Evolutionary conservation across 1,140 invertebrate genomes (phyloP), one percentile per base, ranked within the genome.

Genomic region (Drosophila virilis): DNA sequence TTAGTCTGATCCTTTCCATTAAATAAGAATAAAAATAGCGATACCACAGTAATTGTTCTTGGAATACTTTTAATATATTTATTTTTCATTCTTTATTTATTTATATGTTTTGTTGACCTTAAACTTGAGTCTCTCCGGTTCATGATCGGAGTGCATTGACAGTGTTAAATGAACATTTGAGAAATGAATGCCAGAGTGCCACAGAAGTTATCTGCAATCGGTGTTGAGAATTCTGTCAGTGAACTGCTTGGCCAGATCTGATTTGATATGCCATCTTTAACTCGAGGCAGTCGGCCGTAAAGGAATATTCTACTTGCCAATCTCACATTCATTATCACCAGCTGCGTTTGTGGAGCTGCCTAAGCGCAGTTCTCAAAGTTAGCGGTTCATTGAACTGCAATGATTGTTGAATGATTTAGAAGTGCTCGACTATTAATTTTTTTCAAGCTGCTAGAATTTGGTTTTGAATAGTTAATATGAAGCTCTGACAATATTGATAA

Each of bases 151-250:
- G 45, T 7, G 38, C 42, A 46, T 13, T 65, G 83, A 72, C 75
- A 77, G 81, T 77, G 77, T 66, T 80, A 73, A 83, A 85, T 85
- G 81, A 84, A 85, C 60, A 59, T 37, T 40, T 42, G 64, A 55
- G 32, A 66, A 84, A 66, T 75, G 46, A 66, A 82, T 82, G 66
- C 40, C 78, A 68, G 75, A 57, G 75, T 82, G 82, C 62, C 67
- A 82, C 79, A 88, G 78, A 76, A 82, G 82, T 86, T 54, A 67
- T 52, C 75, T 45, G 57, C 50, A 37, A 81, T 77, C 74, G 46
- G 78, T 67, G 83, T 65, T 82, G 78, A 82, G 64, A 57, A 69
- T 69, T 81, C 83, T 88, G 82, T 88, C 82, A 82, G 45, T 82
- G 75, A 85, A 81, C 70, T 61, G 74, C 59, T 62, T 57, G 48